phyloP scores from a whole-genome alignment of 1,140 invertebrate species.

The Drosophila sproati region DNA sequence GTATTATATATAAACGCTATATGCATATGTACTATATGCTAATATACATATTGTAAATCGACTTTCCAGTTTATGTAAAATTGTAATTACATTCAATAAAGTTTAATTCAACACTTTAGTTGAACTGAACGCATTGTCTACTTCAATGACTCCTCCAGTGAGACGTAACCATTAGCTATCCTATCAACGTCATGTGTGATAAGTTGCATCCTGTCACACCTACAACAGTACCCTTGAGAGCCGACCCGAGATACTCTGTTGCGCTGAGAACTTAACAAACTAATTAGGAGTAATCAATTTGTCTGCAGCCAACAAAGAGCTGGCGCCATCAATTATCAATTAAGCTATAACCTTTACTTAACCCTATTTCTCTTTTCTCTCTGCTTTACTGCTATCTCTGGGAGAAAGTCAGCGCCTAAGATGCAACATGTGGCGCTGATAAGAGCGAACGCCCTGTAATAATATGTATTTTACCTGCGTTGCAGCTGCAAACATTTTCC shows the following conservation, averaged over 20 bases:
- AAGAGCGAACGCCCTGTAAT: constrained; percentile 4
- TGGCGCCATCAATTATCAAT: constrained; percentile 76
- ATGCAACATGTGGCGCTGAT: constrained; percentile 39
- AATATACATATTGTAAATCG: constrained; percentile 70
- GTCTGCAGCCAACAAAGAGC: constrained; percentile 46
- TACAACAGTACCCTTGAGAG: constrained; percentile 25
- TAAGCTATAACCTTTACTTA: constrained; percentile 40
- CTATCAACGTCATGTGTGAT: constrained; percentile 4
- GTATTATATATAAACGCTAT: constrained; percentile 62
- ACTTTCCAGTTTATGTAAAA: constrained; percentile 83
- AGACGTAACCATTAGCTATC: neutral
- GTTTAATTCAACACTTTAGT: constrained; percentile 82
- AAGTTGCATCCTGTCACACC: constrained; percentile 33
- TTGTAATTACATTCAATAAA: constrained; percentile 83
- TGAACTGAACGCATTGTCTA: constrained; percentile 30
- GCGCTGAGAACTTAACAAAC: constrained; percentile 21
- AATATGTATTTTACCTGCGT: constrained; percentile 28
- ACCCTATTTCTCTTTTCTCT: constrained; percentile 28
- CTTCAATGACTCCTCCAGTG: neutral
- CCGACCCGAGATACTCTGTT: constrained; percentile 3
- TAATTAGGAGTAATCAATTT: constrained; percentile 77
- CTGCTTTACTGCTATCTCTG: constrained; percentile 1
- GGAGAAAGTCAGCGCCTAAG: constrained; percentile 46
- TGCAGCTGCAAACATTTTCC: constrained; percentile 50
- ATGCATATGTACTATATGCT: constrained; percentile 33